Conservation (phyloP, 2,888 invertebrate species). For the Epicampocera succincta region DNA sequence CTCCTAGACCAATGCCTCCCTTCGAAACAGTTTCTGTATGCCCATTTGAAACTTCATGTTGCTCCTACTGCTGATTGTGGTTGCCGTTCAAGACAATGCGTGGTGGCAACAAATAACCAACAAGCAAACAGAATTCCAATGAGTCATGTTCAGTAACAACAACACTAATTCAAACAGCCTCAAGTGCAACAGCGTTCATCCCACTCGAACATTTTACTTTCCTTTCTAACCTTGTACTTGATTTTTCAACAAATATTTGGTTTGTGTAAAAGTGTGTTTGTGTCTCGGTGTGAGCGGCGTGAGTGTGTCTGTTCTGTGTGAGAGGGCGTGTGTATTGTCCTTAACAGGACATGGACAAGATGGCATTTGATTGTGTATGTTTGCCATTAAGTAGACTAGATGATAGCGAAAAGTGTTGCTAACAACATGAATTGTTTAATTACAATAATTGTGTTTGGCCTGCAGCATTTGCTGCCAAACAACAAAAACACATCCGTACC, state of each 20-base stretch:
- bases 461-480: slow-evolving; percentile 63
- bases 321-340: slow-evolving; percentile 62
- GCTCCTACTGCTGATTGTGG: slow-evolving; percentile 11
- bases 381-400: slow-evolving; percentile 51
- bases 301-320: slow-evolving; percentile 4
- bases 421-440: slow-evolving; percentile 70
- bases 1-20: slow-evolving; percentile 23
- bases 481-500: not conserved
- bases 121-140: slow-evolving; percentile 28
- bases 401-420: slow-evolving; percentile 63
- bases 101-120: slow-evolving; percentile 40
- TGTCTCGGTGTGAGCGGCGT: not conserved
- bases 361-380: slow-evolving; percentile 30
- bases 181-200: slow-evolving; percentile 63
- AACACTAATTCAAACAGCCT: slow-evolving; percentile 57
- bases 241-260: slow-evolving; percentile 62
- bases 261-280: slow-evolving; percentile 1
- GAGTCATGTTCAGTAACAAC: slow-evolving; percentile 36
- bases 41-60: slow-evolving; percentile 65
- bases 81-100: slow-evolving; percentile 60
- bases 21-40: slow-evolving; percentile 59
- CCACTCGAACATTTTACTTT: slow-evolving; percentile 44
- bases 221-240: slow-evolving; percentile 64
- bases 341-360: slow-evolving; percentile 63
- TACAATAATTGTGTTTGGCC: slow-evolving; percentile 69